phyloP scores from a whole-genome alignment of 2,888 invertebrate species.

The Holacanthella duospinosa region DNA sequence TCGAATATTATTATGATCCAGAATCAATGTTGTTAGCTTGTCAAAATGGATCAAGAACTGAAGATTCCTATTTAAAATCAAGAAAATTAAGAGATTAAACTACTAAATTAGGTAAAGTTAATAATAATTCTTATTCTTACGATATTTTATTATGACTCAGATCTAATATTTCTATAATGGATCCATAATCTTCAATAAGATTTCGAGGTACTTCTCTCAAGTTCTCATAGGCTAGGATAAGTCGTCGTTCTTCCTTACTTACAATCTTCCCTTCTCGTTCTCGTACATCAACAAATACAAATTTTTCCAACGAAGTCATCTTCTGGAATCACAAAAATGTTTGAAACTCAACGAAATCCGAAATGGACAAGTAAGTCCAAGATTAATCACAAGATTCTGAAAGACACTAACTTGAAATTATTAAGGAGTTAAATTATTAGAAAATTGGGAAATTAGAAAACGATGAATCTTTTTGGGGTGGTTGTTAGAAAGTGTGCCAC shows the following conservation, averaged over 20 bases:
- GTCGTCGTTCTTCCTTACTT: slow-evolving; percentile 45
- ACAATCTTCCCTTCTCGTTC: slow-evolving; percentile 32
- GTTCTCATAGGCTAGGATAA: slow-evolving; percentile 60
- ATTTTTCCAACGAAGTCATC: slow-evolving; percentile 23
- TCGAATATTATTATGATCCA: slow-evolving; percentile 67
- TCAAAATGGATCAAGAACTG: slow-evolving; percentile 62
- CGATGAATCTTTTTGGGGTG: too few species aligned
- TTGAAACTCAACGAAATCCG: too few species aligned
- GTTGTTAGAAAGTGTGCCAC: too few species aligned
- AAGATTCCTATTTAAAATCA: slow-evolving; percentile 60
- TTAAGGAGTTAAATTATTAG: too few species aligned
- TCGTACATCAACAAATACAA: slow-evolving; percentile 16
- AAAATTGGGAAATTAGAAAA: too few species aligned
- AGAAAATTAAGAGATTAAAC: slow-evolving; percentile 11
- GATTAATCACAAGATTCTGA: too few species aligned
- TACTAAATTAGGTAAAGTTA: not conserved
- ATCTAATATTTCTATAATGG: slow-evolving; percentile 55
- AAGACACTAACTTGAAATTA: not conserved
- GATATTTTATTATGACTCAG: slow-evolving; percentile 61
- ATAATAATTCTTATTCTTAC: slow-evolving; percentile 48
- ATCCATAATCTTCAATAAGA: slow-evolving; percentile 53
- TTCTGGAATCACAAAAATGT: not conserved
- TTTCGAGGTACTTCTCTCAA: slow-evolving; percentile 55
- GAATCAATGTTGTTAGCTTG: slow-evolving; percentile 61
- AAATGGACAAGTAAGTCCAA: too few species aligned